phyloP scores from a whole-genome alignment of 2,113 vertebrate genomes.

The Dromiciops gliroides region DNA sequence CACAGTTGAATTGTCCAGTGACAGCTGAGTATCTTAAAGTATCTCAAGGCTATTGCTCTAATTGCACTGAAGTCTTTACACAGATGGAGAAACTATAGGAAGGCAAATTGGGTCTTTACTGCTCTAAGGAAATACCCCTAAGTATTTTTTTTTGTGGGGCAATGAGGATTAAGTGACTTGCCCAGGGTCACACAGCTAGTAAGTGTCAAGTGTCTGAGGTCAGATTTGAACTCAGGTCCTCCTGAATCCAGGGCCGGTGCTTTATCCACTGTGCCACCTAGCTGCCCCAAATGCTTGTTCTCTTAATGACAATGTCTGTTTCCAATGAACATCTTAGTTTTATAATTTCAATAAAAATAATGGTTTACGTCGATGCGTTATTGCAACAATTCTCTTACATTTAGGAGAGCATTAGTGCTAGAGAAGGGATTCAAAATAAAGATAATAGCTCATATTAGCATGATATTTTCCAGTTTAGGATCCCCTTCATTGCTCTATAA shows the following conservation, averaged over 20 bases:
- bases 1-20: background rate
- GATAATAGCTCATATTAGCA: background rate
- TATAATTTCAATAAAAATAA: background rate
- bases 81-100: background rate
- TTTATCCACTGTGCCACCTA: no score
- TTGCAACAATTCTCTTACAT: background rate
- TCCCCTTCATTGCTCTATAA: background rate
- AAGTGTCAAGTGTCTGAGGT: no score
- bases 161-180: no score
- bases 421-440: background rate
- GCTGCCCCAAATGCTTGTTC: background rate
- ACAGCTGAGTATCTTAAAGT: background rate
- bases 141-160: background rate
- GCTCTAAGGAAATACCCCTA: background rate
- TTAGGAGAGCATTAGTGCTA: background rate
- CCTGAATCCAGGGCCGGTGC: no score
- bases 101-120: background rate
- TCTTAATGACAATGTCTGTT: background rate
- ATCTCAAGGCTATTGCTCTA: background rate
- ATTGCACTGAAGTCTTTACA: background rate
- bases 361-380: background rate
- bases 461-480: background rate
- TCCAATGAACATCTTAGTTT: background rate
- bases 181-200: no score
- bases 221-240: no score